phyloP scores from a whole-genome alignment of 2,797 vertebrate genomes.

The Galagoides demidoff region DNA sequence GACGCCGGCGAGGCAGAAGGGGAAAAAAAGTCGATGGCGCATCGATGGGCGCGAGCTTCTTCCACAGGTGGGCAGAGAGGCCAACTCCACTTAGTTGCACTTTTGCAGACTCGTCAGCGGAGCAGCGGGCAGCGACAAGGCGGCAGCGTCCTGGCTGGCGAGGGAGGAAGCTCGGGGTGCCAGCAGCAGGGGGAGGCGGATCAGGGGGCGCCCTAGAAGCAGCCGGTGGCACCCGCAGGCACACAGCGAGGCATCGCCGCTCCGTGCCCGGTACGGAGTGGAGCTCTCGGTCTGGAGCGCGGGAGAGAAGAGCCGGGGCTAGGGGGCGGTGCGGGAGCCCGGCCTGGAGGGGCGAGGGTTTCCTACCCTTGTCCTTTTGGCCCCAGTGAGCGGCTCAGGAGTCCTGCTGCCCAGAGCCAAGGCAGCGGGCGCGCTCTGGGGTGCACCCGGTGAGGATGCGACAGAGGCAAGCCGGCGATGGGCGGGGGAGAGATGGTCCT shows the following conservation, averaged over 20 bases:
- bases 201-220: conserved; percentile 34
- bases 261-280: background rate
- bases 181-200: conserved; percentile 26
- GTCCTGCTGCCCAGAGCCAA: conserved; percentile 40
- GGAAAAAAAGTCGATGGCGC: conserved; percentile 55
- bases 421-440: conserved; percentile 45
- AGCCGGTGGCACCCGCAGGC: background rate
- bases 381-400: background rate
- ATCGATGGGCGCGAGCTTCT: conserved; percentile 52
- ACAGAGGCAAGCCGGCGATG: background rate
- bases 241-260: background rate
- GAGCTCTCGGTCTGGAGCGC: background rate
- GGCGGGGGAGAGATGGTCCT: conserved; percentile 20
- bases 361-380: conserved; percentile 52
- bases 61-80: conserved; percentile 80
- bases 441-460: background rate
- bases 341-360: conserved; percentile 62
- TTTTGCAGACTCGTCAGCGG: conserved; percentile 18
- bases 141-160: conserved; percentile 23
- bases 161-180: conserved; percentile 48
- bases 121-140: conserved; percentile 5
- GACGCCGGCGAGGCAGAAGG: conserved; percentile 54
- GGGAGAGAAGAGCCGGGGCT: background rate
- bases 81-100: conserved; percentile 32
- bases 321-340: background rate